Percentiles rank a stretch among this genome's conserved stretches.
Evolutionary conservation across 2,113 vertebrate genomes (phyloP).

Genomic region (Perca fluviatilis): DNA sequence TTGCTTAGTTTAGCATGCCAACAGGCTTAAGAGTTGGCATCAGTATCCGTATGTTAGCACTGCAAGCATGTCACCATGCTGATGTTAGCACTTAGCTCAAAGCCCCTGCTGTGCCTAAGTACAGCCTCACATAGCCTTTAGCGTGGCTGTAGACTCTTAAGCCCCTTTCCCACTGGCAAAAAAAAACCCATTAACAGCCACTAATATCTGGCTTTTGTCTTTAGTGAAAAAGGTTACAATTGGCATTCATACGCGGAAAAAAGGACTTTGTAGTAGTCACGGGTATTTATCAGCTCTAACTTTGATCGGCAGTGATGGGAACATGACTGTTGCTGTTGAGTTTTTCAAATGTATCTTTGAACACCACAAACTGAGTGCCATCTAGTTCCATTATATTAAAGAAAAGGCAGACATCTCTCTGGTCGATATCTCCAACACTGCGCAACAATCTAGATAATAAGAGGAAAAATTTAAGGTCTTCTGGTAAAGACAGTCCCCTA

Average conservation of each 20-base stretch:
- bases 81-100: constrained; percentile 6
- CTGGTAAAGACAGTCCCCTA: neutral
- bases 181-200: neutral
- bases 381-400: too few relatives aligned
- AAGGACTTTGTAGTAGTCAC: neutral
- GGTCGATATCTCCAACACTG: too few relatives aligned
- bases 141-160: neutral
- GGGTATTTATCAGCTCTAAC: too few relatives aligned
- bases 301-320: too few relatives aligned
- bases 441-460: too few relatives aligned
- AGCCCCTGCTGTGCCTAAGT: neutral
- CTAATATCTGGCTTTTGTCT: neutral
- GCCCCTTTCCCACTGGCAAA: neutral
- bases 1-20: neutral
- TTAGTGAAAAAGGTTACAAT: neutral
- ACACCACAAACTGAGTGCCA: too few relatives aligned
- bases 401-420: too few relatives aligned
- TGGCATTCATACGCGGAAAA: neutral
- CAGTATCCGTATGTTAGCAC: neutral
- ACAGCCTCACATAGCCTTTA: neutral
- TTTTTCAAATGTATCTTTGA: too few relatives aligned
- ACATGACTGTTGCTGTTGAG: too few relatives aligned
- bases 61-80: neutral
- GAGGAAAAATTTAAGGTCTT: neutral
- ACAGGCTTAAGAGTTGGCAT: neutral